Conservation (phyloP, 2,888 invertebrate species). For the Oxyteleia sp. region DNA sequence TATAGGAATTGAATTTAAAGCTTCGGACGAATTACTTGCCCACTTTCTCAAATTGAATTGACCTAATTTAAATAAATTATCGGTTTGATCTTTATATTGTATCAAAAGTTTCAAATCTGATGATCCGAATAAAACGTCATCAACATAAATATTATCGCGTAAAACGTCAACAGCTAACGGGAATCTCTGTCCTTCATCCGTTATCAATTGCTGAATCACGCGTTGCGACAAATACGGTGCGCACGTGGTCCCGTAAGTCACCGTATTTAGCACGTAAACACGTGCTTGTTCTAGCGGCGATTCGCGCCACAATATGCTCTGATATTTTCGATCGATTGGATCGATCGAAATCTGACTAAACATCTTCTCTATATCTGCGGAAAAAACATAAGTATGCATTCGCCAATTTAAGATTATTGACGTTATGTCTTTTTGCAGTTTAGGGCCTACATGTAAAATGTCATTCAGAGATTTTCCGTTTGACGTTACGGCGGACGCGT, state of each 20-base stretch:
- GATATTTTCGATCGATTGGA: background rate
- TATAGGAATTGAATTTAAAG: too few species aligned
- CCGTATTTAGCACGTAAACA: background rate
- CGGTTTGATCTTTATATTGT: background rate
- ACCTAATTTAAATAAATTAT: background rate
- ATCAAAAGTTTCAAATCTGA: background rate
- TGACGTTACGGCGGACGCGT: background rate
- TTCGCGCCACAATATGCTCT: conserved; percentile 1
- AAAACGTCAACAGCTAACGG: background rate
- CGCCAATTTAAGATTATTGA: background rate
- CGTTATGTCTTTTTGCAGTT: background rate
- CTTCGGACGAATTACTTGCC: conserved; percentile 13
- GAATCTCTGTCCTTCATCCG: background rate
- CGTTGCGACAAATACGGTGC: background rate
- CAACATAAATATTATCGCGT: background rate
- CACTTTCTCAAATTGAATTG: conserved; percentile 7
- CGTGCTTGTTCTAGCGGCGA: too few species aligned
- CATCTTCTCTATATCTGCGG: conserved; percentile 7
- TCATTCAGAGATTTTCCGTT: conserved; percentile 2
- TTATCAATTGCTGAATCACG: background rate
- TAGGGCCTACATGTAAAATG: background rate
- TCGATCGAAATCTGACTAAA: conserved; percentile 3
- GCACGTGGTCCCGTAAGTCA: background rate
- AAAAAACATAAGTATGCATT: background rate
- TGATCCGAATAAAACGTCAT: background rate